phyloP scores from a whole-genome alignment of 1,140 invertebrate species.

The Eupeodes corollae region DNA sequence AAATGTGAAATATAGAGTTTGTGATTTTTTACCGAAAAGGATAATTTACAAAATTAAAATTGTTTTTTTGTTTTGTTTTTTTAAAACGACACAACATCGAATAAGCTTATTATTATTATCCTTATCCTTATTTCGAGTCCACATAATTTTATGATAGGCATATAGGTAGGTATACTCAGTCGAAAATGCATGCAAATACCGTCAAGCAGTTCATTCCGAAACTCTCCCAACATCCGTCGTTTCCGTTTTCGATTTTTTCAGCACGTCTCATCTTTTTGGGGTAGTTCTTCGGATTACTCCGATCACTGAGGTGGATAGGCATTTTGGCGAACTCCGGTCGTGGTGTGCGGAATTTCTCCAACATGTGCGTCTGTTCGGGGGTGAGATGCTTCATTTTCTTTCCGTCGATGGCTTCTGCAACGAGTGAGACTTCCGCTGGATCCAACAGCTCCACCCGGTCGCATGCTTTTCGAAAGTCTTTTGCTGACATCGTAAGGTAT shows the following conservation, averaged over 20 bases:
- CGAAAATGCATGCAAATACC: conserved; percentile 34
- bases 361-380: conserved; percentile 26
- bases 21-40: too few relatives aligned
- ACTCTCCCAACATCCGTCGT: conserved; percentile 32
- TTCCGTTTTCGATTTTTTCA: conserved; percentile 17
- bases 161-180: conserved; percentile 14
- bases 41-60: too few relatives aligned
- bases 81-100: too few relatives aligned
- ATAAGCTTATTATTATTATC: too few relatives aligned
- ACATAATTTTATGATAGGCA: too few relatives aligned
- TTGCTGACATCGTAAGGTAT: conserved; percentile 24
- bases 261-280: conserved; percentile 33
- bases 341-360: conserved; percentile 32
- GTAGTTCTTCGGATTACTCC: conserved; percentile 34
- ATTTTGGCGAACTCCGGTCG: conserved; percentile 31
- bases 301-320: conserved; percentile 34
- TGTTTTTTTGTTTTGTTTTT: too few relatives aligned
- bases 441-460: conserved; percentile 30
- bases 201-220: conserved; percentile 31
- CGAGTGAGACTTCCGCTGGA: conserved; percentile 20
- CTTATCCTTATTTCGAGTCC: too few relatives aligned
- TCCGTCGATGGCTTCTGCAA: conserved; percentile 28
- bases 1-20: too few relatives aligned
- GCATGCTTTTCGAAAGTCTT: conserved; percentile 29
- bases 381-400: conserved; percentile 34